phyloP scores from a whole-genome alignment of 1,140 invertebrate species.

The Eumeta japonica region DNA sequence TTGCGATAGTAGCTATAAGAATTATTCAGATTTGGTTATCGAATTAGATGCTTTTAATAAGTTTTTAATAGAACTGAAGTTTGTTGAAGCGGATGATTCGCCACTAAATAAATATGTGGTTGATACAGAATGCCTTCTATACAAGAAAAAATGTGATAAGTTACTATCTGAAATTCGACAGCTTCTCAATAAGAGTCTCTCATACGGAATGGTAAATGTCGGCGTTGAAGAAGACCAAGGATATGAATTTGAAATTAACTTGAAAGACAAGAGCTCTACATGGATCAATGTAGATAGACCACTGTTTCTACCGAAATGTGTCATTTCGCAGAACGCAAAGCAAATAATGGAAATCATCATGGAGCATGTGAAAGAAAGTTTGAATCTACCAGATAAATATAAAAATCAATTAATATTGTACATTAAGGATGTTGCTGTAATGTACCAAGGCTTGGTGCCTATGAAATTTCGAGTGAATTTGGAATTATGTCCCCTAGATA shows the following conservation, averaged over 20 bases:
- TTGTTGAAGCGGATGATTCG: constrained; percentile 35
- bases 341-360: constrained; percentile 38
- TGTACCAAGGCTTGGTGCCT: constrained; percentile 46
- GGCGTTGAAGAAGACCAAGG: constrained; percentile 16
- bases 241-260: constrained; percentile 35
- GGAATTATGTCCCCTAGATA: constrained; percentile 42
- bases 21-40: constrained; percentile 40
- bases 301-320: constrained; percentile 40
- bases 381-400: constrained; percentile 37
- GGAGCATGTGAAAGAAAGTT: constrained; percentile 43
- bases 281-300: constrained; percentile 37
- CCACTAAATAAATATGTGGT: constrained; percentile 42
- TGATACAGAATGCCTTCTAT: constrained; percentile 41
- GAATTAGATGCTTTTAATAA: constrained; percentile 49
- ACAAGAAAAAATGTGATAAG: constrained; percentile 50
- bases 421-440: constrained; percentile 45
- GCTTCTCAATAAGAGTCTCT: constrained; percentile 34
- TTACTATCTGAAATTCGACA: constrained; percentile 34
- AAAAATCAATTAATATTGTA: constrained; percentile 31
- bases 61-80: constrained; percentile 46
- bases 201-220: constrained; percentile 30
- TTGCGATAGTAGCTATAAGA: constrained; percentile 35
- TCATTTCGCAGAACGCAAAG: constrained; percentile 44
- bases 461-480: constrained; percentile 46
- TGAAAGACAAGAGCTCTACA: constrained; percentile 20